A percentile compares a stretch with the other conserved stretches of the same genome.
These are phyloP conservation scores for Ianthella basta DNA, from an alignment of 37 sponge, comb jelly and placozoan genomes.

Conservation along the genomic window DNA sequence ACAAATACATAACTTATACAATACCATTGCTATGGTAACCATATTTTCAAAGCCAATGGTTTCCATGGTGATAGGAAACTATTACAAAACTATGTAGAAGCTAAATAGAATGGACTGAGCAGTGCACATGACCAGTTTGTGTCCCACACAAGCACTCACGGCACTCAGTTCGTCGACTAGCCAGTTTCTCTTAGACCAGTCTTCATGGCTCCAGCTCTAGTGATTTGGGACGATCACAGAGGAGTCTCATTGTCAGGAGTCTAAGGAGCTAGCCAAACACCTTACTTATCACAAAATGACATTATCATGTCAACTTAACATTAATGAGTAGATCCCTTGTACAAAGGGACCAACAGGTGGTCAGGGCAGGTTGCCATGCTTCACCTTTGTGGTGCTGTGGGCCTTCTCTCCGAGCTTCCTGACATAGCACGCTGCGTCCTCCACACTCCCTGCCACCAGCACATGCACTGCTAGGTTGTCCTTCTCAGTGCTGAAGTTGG, in stretches of 20 bases:
- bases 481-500: conserved; percentile 30
- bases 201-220: background rate
- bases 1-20: conserved; percentile 17
- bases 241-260: background rate
- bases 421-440: conserved; percentile 50
- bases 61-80: no score
- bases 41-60: no score
- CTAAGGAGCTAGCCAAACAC: background rate
- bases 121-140: no score
- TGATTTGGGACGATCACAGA: background rate
- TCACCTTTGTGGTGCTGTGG: conserved; percentile 29
- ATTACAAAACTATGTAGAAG: no score
- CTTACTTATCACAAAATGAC: no score
- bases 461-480: conserved; percentile 42
- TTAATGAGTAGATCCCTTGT: no score
- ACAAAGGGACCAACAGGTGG: no score
- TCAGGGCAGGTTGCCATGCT: background rate
- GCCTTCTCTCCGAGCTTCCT: conserved; percentile 47
- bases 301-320: no score
- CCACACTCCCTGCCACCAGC: conserved; percentile 11
- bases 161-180: conserved; percentile 42
- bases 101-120: background rate
- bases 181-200: conserved; percentile 57
- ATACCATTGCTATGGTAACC: no score
- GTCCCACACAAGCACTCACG: conserved; percentile 28